phyloP scores from a whole-genome alignment of 2,797 vertebrate species.

The Sciaenops ocellatus region DNA sequence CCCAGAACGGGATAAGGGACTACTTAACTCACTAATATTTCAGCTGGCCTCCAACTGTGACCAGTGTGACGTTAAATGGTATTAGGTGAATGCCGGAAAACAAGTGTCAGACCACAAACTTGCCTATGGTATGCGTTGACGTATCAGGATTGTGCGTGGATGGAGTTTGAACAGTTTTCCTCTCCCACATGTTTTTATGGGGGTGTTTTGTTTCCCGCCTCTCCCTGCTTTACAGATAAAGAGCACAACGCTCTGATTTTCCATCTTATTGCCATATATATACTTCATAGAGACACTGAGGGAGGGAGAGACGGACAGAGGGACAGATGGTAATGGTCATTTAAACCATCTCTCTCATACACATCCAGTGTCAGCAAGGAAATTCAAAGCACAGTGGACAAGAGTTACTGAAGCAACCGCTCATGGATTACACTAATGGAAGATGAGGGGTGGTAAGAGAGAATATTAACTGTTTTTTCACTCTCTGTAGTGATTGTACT shows the following conservation, averaged over 20 bases:
- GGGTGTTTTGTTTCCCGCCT: conserved; percentile 34
- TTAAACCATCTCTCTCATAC: conserved; percentile 61
- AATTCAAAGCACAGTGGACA: conserved; percentile 53
- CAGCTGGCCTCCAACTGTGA: conserved; percentile 33
- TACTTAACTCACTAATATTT: conserved; percentile 10
- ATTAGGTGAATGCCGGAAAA: conserved; percentile 46
- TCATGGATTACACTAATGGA: conserved; percentile 50
- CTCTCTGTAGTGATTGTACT: conserved; percentile 29
- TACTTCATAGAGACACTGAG: conserved; percentile 55
- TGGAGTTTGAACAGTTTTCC: conserved; percentile 43
- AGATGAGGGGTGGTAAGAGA: conserved; percentile 65
- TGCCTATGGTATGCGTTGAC: conserved; percentile 3
- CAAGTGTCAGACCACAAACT: conserved; percentile 31
- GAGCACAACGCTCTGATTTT: conserved; percentile 54
- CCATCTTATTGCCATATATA: conserved; percentile 74
- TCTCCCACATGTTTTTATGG: conserved; percentile 46
- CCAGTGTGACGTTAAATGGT: conserved; percentile 17
- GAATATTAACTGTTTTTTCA: conserved; percentile 38
- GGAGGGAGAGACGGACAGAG: conserved; percentile 49
- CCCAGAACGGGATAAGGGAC: conserved; percentile 5
- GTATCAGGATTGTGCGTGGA: conserved; percentile 23
- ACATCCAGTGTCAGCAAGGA: conserved; percentile 55
- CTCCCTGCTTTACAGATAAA: conserved; percentile 38
- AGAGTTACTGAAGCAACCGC: conserved; percentile 37
- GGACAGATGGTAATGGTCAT: conserved; percentile 62